These are phyloP conservation scores for Kryptolebias ocellatus DNA, from an alignment of 2,797 vertebrate species.

Conservation along the genomic window DNA sequence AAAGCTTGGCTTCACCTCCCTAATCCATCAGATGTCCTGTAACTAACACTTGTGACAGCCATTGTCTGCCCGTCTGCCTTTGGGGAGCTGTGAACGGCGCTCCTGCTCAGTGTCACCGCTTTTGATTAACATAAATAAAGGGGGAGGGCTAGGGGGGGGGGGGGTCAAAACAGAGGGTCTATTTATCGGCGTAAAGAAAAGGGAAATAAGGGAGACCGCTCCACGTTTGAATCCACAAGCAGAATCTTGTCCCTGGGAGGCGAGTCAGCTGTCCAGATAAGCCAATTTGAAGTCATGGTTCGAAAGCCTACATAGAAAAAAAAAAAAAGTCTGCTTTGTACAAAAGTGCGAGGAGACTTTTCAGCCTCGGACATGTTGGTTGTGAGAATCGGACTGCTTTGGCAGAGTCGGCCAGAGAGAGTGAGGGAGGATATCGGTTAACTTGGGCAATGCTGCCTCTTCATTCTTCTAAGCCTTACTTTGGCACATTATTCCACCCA, in stretches of 20 bases:
- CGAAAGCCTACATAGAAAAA: slow-evolving; percentile 56
- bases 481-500: slow-evolving; percentile 69
- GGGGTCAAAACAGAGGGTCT: slow-evolving; percentile 75
- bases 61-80: slow-evolving; percentile 73
- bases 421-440: slow-evolving; percentile 53
- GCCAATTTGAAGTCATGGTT: slow-evolving; percentile 64
- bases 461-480: slow-evolving; percentile 55
- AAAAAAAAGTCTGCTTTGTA: slow-evolving; percentile 39
- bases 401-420: slow-evolving; percentile 46
- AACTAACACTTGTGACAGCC: slow-evolving; percentile 80
- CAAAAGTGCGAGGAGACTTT: slow-evolving; percentile 56
- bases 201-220: slow-evolving; percentile 51
- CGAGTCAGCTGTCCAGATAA: slow-evolving; percentile 78
- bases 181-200: slow-evolving; percentile 69
- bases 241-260: slow-evolving; percentile 63
- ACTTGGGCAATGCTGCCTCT: slow-evolving; percentile 62
- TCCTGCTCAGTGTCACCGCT: slow-evolving; percentile 71
- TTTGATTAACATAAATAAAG: slow-evolving; percentile 82
- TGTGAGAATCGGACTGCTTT: slow-evolving; percentile 76
- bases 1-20: slow-evolving; percentile 60
- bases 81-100: slow-evolving; percentile 59
- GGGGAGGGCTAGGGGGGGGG: slow-evolving; percentile 12
- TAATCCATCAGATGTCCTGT: slow-evolving; percentile 79
- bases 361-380: slow-evolving; percentile 59
- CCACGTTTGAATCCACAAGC: slow-evolving; percentile 65